Evolutionary conservation across 2,888 invertebrate genomes (phyloP), one percentile per base, ranked within the genome.

Genomic region (Odontocerum albicorne): DNA sequence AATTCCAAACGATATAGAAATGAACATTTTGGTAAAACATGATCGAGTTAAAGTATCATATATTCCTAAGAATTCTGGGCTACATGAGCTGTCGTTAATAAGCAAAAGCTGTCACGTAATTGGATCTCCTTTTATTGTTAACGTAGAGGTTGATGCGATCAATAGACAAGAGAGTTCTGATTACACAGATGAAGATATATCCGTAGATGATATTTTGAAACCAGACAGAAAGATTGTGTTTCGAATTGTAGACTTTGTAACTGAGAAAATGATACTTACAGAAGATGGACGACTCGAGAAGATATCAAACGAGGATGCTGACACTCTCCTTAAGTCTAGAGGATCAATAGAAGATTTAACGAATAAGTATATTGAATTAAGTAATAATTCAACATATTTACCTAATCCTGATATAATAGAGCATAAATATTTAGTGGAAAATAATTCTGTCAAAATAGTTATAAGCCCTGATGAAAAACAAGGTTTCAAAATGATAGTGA

Each of bases 91-190:
- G 31, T 78, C 74, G 21, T 72, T 84, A 36, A 78, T 79, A 12
- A 79, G 77, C 49, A 74, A 79, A 65, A 81, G 81, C 1, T 76
- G 77, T 64, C 72, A 75, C 63, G 72, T 82, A 33, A 74, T 76
- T 22, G 83, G 83, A n/a, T 83, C 84, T 16, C 85, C 85, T 1
- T 85, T 77, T 63, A 67, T 67, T 47, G 71, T 82, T 2, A 77
- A 72, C 50, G 75, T 80, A 2, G 62, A 65, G 44, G 59, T 64
- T 20, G 49, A 59, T 3, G 55, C 57, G 1, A 21, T 49, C 21
- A 50, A 46, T 6, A 44, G 53, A 33, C 31, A 55, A 53, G 55
- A 59, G 22, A 55, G 52, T 33, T 3, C 74, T 16, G 75, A 76
- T 62, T 66, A 71, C 4, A 71, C 72, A 65, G 71, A 71, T 3